A percentile compares a stretch with the other conserved stretches of the same genome.
Conservation (phyloP, 2,797 vertebrate genomes). For the Lepus townsendii region DNA sequence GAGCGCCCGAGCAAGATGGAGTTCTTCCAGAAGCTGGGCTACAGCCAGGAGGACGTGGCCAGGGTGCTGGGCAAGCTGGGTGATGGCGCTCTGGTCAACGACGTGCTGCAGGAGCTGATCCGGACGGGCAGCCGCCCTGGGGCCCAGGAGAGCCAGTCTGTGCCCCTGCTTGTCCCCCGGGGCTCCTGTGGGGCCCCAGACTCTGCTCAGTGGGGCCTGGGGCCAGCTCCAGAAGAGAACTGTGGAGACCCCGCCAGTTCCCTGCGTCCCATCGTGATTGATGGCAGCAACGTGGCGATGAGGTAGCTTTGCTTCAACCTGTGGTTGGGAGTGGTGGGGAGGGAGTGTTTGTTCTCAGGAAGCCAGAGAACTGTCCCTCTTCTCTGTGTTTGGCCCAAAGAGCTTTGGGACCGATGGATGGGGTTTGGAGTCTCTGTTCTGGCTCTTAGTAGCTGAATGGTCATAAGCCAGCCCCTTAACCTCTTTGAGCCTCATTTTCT, state of each 20-base stretch:
- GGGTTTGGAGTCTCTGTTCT: background rate
- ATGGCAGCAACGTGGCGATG: conserved; percentile 97
- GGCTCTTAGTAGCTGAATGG: background rate
- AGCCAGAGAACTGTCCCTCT: background rate
- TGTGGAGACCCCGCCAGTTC: conserved; percentile 60
- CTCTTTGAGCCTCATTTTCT: background rate
- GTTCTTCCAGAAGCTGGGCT: conserved; percentile 95
- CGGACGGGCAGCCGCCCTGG: conserved; percentile 90
- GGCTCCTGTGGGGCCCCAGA: conserved; percentile 85
- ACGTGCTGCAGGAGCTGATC: conserved; percentile 95
- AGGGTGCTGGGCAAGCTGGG: conserved; percentile 92
- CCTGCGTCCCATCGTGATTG: conserved; percentile 94
- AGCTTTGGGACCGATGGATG: background rate
- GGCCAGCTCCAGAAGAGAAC: conserved; percentile 69
- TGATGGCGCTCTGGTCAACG: conserved; percentile 93
- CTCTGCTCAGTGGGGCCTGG: background rate
- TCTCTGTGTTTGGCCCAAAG: background rate
- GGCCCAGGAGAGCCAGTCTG: conserved; percentile 62
- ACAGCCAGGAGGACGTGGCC: conserved; percentile 90
- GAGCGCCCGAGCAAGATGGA: conserved; percentile 91
- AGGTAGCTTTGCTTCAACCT: conserved; percentile 89
- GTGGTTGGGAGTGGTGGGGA: background rate
- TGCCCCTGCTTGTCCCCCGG: conserved; percentile 89
- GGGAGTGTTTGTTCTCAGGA: background rate
- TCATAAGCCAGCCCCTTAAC: background rate